Conservation (phyloP, 1,140 invertebrate genomes). For the Leucophenga varia region DNA sequence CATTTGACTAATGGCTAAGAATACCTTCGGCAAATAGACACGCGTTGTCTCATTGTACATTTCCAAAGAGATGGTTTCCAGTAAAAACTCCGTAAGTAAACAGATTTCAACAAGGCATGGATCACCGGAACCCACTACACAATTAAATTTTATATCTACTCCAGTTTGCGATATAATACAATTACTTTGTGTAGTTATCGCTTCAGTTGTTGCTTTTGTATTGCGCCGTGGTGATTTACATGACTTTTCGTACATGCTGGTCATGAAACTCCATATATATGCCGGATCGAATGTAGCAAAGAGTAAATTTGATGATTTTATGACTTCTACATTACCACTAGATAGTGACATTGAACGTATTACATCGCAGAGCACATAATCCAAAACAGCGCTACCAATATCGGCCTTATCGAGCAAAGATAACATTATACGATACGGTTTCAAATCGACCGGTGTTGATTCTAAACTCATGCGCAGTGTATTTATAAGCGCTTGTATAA, state of each 20-base stretch:
- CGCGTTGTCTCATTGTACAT: conserved; percentile 79
- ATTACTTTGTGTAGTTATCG: background rate
- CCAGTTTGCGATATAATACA: background rate
- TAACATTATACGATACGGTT: conserved; percentile 82
- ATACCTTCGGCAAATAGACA: conserved; percentile 74
- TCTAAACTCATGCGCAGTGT: conserved; percentile 63
- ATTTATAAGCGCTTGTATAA: conserved; percentile 67
- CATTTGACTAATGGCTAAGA: conserved; percentile 66
- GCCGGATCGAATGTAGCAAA: conserved; percentile 82
- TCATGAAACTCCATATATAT: conserved; percentile 86
- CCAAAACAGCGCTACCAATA: conserved; percentile 81
- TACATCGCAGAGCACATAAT: conserved; percentile 83
- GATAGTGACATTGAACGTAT: conserved; percentile 65
- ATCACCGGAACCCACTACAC: conserved; percentile 63
- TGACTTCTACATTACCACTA: conserved; percentile 59
- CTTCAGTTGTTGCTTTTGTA: too few species aligned
- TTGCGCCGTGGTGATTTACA: conserved; percentile 54
- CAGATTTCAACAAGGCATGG: conserved; percentile 69
- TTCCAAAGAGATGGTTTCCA: conserved; percentile 79
- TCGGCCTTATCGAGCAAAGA: conserved; percentile 88
- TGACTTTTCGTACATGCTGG: conserved; percentile 68
- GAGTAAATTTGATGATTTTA: conserved; percentile 84
- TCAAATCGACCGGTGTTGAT: conserved; percentile 67
- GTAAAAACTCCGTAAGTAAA: conserved; percentile 72
- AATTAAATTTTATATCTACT: conserved; percentile 48